Base-by-base conservation (phyloP, 92 coral and sea anemone species). In the Pocillopora meandrina region DNA sequence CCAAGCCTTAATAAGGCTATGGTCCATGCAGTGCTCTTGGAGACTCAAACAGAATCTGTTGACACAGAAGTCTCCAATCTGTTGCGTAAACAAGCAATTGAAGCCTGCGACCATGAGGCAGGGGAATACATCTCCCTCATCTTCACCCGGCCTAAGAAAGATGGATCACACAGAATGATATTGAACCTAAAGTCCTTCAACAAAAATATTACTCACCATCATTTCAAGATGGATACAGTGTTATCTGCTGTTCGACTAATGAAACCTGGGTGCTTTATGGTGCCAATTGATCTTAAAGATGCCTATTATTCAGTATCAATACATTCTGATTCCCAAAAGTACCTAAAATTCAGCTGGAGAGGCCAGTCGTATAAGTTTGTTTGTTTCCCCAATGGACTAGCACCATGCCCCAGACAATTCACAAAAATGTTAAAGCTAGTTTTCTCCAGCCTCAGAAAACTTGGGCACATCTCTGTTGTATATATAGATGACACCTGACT, bases 231-330 rank as follows among this genome's bases (percentile, higher is more conserved):
- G 85, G 84, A 61, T 74, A 35, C 47, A 33, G 52, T 79, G 35
- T 66, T 9, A 74, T 71, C 91, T 56, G 79, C 75, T 64, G 60
- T 88, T 52, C 19, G 91, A 58, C 83, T 88, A 65, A 83, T 82
- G 77, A 68, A 70, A 35, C 82, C 72, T 76, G 85, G 78, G 19
- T 88, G 91, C 63, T 88, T 63, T 68, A 83, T 88, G 91, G 85
- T 85, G 19, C 76, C 86, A 7, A 63, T 85, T 18, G 84, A 85
- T 20, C 31, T 77, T 10, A 85, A 85, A 85, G 87, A 87, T 67
- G 82, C 75, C 1, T 87, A 87, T 65, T 87, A 87, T 59, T 58
- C 75, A 74, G 80, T 83, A 16, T 65, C 88, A 55, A 77, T 85
- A 79, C 47, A 67, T 35, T 63, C 11, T n/a, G 58, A 64, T 6